Evolutionary conservation across 1,140 invertebrate genomes (phyloP).

Genomic region (Megalonaias nervosa): DNA sequence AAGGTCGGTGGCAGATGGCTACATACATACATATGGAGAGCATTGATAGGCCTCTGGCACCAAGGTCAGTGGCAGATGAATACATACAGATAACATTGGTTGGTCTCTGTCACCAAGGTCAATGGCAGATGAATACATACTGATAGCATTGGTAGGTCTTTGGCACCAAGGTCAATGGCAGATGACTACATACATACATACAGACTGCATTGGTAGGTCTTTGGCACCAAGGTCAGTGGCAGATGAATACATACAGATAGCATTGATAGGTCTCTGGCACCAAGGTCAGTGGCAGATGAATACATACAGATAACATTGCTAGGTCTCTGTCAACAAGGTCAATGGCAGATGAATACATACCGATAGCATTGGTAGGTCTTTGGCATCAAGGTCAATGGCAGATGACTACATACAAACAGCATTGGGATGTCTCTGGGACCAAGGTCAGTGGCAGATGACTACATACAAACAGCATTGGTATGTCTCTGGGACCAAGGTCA

Average conservation of each 20-base stretch:
- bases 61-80: constrained; percentile 40
- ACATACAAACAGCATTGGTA: constrained; percentile 62
- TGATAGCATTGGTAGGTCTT: constrained; percentile 58
- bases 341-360: constrained; percentile 53
- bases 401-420: constrained; percentile 58
- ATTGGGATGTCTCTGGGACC: constrained; percentile 49
- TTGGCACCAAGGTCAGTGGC: constrained; percentile 7
- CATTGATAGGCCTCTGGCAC: constrained; percentile 47
- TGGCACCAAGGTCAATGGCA: constrained; percentile 6
- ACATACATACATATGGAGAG: constrained; percentile 59
- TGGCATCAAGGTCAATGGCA: neutral
- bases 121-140: constrained; percentile 55
- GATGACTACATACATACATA: constrained; percentile 60
- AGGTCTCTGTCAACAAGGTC: constrained; percentile 11
- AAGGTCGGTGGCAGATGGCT: constrained; percentile 39
- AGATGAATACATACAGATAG: constrained; percentile 57
- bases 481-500: constrained; percentile 4
- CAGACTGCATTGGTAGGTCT: constrained; percentile 58
- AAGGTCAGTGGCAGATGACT: constrained; percentile 38
- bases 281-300: constrained; percentile 31
- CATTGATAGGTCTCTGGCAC: constrained; percentile 47
- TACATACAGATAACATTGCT: constrained; percentile 63
- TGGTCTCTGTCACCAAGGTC: constrained; percentile 15
- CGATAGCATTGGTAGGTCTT: constrained; percentile 51
- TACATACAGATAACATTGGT: constrained; percentile 63